These are phyloP conservation scores for Drosophila nigricruria DNA, from an alignment of 2,888 invertebrate species.

Conservation along the genomic window DNA sequence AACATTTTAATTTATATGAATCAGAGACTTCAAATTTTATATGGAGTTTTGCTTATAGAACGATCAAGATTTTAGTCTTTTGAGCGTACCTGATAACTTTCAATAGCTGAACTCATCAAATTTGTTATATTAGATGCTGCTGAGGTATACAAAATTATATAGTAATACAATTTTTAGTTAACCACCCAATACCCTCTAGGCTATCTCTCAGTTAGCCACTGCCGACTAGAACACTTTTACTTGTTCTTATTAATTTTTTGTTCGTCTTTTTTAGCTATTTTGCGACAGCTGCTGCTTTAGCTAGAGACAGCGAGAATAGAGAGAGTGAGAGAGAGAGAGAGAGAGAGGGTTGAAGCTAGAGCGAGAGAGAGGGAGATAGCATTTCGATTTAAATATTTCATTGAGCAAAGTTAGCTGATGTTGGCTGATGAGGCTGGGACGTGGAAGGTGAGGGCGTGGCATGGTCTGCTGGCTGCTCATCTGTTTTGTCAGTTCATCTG, in stretches of 20 bases:
- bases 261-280: not conserved
- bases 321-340: not conserved
- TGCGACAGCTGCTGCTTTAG: constrained; percentile 14
- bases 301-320: not conserved
- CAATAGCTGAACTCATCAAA: not conserved
- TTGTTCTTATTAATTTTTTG: not conserved
- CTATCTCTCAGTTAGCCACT: not conserved
- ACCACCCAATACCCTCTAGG: not conserved
- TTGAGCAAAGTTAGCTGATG: constrained; percentile 63
- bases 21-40: too few species aligned
- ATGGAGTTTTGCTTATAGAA: too few species aligned
- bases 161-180: not conserved
- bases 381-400: constrained; percentile 76
- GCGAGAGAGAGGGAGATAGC: constrained; percentile 1
- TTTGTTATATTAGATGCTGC: not conserved
- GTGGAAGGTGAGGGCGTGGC: not conserved
- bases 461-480: constrained; percentile 55
- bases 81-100: not conserved
- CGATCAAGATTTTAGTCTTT: too few species aligned
- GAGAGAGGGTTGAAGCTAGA: not conserved
- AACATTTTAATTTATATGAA: too few species aligned
- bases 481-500: constrained; percentile 55
- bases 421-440: not conserved
- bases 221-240: not conserved
- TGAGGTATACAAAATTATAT: not conserved